Evolutionary conservation across 2,113 vertebrate species (phyloP), one percentile per base, ranked within the genome.

Genomic region (Phaetusa simplex): DNA sequence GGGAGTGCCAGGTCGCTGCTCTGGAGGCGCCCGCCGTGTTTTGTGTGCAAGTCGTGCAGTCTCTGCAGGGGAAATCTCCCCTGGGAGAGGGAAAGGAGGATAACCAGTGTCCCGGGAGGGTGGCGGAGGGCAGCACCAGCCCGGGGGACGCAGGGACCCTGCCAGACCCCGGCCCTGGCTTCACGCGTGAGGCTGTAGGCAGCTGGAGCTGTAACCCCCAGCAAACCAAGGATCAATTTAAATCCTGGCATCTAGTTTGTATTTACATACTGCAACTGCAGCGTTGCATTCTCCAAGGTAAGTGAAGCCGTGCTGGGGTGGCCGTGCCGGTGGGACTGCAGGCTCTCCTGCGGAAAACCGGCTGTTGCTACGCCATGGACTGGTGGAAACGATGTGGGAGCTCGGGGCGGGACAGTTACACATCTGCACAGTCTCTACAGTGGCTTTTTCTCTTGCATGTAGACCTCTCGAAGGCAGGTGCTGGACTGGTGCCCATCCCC

Each of bases 251-350:
- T 29, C 77, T 61, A 13, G 8, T 14, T 26, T 47, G 72, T 12
- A 0, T 29, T 26, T 22, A 9, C 24, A 0, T 3, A 0, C 32
- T 1, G 7, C 40, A 30, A 7, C 3, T 1, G 49, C 87, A 38
- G 50, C 16, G 6, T 11, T 26, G 71, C 16, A 0, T 21, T 62
- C 20, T 15, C 16, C 0, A 2, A 79, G 90, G 84, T 89, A 9
- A 62, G 87, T 40, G 43, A 15, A 9, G 66, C 52, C 1, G 6
- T 17, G 11, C 55, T 0, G 22, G 52, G 55, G 17, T 3, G 17
- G 36, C 69, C 0, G 3, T 4, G 12, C 3, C 1, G 1, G 66
- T 3, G 66, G 40, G 26, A 12, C 47, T 3, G 2, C 7, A 1
- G 27, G n/a, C 34, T 16, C 24, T 53, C 43, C 21, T 7, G 61